phyloP scores from a whole-genome alignment of 2,888 invertebrate genomes.

The Drosophila conformis region DNA sequence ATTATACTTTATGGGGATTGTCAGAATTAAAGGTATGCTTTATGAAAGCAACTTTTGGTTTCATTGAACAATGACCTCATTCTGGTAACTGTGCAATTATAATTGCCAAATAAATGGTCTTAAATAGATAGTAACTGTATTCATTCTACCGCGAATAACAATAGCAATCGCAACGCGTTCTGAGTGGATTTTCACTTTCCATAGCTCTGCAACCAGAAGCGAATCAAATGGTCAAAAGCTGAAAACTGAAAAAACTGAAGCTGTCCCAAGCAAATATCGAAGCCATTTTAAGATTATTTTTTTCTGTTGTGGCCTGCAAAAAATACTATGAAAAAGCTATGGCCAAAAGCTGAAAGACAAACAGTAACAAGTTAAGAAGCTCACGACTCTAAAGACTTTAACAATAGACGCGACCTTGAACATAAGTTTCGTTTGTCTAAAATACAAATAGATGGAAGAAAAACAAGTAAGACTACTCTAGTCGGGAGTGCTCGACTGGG shows the following conservation, averaged over 20 bases:
- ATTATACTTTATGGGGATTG: not conserved
- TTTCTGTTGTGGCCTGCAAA: slow-evolving; percentile 29
- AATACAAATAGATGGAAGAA: slow-evolving; percentile 12
- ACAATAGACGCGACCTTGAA: slow-evolving; percentile 75
- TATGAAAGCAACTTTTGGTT: slow-evolving; percentile 16
- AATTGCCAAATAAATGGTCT: not conserved
- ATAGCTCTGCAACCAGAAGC: slow-evolving; percentile 23
- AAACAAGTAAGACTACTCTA: slow-evolving; percentile 12
- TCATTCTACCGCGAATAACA: slow-evolving; percentile 14
- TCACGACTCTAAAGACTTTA: slow-evolving; percentile 59
- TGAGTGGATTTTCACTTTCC: slow-evolving; percentile 55
- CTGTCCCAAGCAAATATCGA: slow-evolving; percentile 21
- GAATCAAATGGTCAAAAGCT: slow-evolving; percentile 32
- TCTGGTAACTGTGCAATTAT: not conserved
- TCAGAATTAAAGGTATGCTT: not conserved
- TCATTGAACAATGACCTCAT: slow-evolving; percentile 28
- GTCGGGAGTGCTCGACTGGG: not conserved
- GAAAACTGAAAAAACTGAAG: slow-evolving; percentile 20
- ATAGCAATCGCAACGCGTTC: slow-evolving; percentile 23
- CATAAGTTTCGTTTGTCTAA: slow-evolving; percentile 46
- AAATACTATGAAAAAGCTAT: slow-evolving; percentile 32
- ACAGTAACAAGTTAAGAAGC: slow-evolving; percentile 71
- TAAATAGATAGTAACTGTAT: slow-evolving; percentile 3
- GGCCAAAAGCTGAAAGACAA: slow-evolving; percentile 55
- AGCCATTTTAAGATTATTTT: slow-evolving; percentile 34